A percentile compares a stretch with the other conserved stretches of the same genome.
These are phyloP conservation scores for Mesaphorura yosii DNA, from an alignment of 1,140 invertebrate genomes.

Conservation along the genomic window DNA sequence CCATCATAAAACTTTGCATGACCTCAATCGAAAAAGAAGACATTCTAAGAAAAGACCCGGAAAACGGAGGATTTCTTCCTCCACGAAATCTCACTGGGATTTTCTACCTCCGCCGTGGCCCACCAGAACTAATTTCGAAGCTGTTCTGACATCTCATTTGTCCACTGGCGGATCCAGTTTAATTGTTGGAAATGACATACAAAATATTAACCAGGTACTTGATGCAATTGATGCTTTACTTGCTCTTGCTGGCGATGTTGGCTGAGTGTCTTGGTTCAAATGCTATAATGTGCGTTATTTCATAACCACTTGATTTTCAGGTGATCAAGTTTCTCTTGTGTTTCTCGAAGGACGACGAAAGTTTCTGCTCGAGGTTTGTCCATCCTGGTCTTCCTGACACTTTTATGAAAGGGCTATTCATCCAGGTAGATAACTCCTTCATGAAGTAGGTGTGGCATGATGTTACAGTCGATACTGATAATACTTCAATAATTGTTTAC, in stretches of 20 bases:
- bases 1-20: neutral
- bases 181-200: slow-evolving; percentile 21
- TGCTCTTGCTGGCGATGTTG: neutral
- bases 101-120: slow-evolving; percentile 15
- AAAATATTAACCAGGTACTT: slow-evolving; percentile 27
- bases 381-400: slow-evolving; percentile 26
- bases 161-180: slow-evolving; percentile 22
- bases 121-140: slow-evolving; percentile 10
- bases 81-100: too few species aligned
- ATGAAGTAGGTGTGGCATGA: neutral
- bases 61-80: too few species aligned
- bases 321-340: slow-evolving; percentile 29
- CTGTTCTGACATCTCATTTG: slow-evolving; percentile 24
- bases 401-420: slow-evolving; percentile 30
- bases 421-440: slow-evolving; percentile 18
- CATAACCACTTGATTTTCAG: too few species aligned
- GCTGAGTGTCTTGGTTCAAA: neutral
- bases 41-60: too few species aligned
- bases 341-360: slow-evolving; percentile 21
- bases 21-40: neutral
- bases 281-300: neutral
- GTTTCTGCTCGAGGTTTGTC: slow-evolving; percentile 26
- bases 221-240: neutral
- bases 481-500: neutral
- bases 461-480: neutral